phyloP scores from a whole-genome alignment of 1,140 invertebrate genomes.

The Bombus impatiens region DNA sequence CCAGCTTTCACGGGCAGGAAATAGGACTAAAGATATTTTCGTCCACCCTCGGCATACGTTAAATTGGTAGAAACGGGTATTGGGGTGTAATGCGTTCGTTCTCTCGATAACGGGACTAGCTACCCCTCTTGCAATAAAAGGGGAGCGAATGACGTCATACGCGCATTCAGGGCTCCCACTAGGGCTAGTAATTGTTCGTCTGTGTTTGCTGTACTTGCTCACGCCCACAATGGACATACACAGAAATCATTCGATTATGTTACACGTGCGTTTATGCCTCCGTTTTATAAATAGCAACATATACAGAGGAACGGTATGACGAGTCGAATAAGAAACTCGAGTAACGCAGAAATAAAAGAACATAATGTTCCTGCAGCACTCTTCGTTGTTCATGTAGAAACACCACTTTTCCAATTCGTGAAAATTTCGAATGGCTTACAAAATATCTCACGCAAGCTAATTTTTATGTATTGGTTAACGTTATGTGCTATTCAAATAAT shows the following conservation, averaged over 20 bases:
- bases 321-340: constrained; percentile 1
- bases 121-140: constrained; percentile 52
- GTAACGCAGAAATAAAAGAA: background rate
- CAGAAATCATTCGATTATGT: constrained; percentile 23
- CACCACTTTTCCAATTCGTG: background rate
- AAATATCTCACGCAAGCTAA: too few relatives aligned
- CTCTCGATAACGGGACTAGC: constrained; percentile 41
- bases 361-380: background rate
- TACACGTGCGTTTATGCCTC: background rate
- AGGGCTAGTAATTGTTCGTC: constrained; percentile 1
- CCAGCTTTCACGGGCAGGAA: constrained; percentile 14
- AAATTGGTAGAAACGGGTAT: constrained; percentile 43
- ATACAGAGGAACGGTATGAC: background rate
- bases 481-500: too few relatives aligned
- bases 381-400: background rate
- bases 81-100: constrained; percentile 44
- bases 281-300: constrained; percentile 16
- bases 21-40: constrained; percentile 46
- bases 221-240: background rate
- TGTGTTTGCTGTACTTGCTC: background rate
- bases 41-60: constrained; percentile 42
- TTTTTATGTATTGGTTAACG: background rate
- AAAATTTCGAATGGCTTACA: too few relatives aligned
- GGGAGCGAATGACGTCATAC: constrained; percentile 53
- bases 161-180: background rate